Evolutionary conservation across 2,797 vertebrate genomes (phyloP).

Genomic region (Sebastolobus alascanus): DNA sequence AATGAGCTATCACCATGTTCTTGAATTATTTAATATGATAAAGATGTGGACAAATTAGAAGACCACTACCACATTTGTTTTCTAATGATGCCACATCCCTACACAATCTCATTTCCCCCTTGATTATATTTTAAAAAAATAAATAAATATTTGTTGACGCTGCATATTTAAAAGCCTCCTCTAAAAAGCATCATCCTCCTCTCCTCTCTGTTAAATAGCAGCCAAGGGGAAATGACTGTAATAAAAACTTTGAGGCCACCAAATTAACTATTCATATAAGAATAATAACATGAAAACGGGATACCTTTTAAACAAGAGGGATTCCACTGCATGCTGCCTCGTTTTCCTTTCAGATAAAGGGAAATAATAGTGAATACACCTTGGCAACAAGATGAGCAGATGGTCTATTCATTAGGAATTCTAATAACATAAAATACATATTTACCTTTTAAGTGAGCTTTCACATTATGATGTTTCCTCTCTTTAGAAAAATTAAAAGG

Average conservation of each 20-base stretch:
- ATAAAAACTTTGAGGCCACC: neutral
- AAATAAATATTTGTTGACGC: slow-evolving; percentile 1
- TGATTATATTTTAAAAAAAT: neutral
- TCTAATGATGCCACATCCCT: neutral
- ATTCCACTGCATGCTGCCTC: neutral
- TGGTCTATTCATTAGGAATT: neutral
- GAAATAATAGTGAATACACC: neutral
- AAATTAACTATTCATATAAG: slow-evolving; percentile 3
- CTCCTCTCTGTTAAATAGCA: neutral
- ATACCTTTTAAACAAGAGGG: neutral
- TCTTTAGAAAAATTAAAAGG: neutral
- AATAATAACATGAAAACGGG: neutral
- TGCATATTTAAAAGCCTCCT: neutral
- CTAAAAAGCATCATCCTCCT: neutral
- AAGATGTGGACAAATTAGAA: neutral
- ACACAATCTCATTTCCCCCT: neutral
- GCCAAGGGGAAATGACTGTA: neutral
- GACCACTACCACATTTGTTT: neutral
- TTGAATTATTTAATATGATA: slow-evolving; percentile 9
- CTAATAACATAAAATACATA: neutral
- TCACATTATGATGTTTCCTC: neutral
- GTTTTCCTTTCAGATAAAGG: neutral
- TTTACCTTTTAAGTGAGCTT: neutral
- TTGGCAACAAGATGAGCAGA: neutral
- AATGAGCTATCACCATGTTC: neutral